phyloP scores from a whole-genome alignment of 2,113 vertebrate genomes.

The Myrmecobius fasciatus region DNA sequence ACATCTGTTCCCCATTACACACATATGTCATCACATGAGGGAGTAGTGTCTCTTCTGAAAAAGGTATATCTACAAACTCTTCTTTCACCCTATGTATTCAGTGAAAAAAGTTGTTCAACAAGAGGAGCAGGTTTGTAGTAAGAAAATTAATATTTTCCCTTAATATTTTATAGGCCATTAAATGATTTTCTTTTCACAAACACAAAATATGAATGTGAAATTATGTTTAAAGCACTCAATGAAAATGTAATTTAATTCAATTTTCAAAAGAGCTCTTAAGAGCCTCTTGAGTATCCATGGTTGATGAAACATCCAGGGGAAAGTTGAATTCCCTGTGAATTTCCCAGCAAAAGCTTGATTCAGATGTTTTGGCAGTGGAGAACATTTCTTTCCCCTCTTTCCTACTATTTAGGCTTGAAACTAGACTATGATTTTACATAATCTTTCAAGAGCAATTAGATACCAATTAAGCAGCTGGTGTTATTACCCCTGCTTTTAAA shows the following conservation, averaged over 20 bases:
- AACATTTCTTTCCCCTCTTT: background rate
- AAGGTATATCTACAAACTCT: background rate
- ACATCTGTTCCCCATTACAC: background rate
- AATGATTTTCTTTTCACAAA: background rate
- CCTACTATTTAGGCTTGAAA: background rate
- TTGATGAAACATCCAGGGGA: background rate
- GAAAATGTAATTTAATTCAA: background rate
- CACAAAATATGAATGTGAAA: background rate
- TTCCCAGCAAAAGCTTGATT: background rate
- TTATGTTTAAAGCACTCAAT: background rate
- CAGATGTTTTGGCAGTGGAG: background rate
- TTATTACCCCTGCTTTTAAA: background rate
- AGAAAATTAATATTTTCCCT: background rate
- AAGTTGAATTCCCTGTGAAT: background rate
- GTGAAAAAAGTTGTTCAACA: background rate
- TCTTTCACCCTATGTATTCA: background rate
- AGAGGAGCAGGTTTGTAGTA: background rate
- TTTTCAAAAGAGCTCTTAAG: background rate
- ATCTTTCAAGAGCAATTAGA: background rate
- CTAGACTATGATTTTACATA: background rate
- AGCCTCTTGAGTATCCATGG: background rate
- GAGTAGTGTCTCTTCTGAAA: background rate
- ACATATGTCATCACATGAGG: background rate
- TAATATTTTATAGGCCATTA: background rate
- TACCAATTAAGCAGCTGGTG: background rate